These are phyloP conservation scores for Melanotaenia trifasciata DNA, from an alignment of 2,797 vertebrate genomes.

Conservation along the genomic window DNA sequence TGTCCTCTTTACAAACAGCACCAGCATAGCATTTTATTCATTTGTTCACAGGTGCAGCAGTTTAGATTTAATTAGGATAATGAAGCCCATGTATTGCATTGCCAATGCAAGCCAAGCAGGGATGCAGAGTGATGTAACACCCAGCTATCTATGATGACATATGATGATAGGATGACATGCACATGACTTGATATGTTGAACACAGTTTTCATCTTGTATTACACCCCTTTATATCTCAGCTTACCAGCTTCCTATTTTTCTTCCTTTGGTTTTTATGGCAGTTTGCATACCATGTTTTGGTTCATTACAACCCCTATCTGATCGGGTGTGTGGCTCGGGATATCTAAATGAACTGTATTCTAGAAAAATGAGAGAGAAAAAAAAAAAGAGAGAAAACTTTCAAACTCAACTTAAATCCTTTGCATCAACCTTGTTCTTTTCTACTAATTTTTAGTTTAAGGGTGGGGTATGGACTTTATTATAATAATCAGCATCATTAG, in stretches of 20 bases:
- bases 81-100: not conserved
- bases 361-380: not conserved
- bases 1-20: not conserved
- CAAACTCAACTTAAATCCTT: not conserved
- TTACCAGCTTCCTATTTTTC: no score
- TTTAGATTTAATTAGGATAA: not conserved
- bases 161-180: not conserved
- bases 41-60: not conserved
- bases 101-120: not conserved
- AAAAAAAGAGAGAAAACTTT: no score
- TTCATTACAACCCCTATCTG: not conserved
- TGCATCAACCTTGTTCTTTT: not conserved
- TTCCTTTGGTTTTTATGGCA: no score
- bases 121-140: not conserved
- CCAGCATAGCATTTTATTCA: not conserved
- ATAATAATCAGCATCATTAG: not conserved
- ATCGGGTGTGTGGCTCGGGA: not conserved
- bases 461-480: not conserved
- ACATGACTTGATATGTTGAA: not conserved
- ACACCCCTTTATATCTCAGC: no score
- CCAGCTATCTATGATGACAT: not conserved
- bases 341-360: not conserved
- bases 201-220: not conserved
- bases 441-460: not conserved
- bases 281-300: no score